phyloP scores from a whole-genome alignment of 2,888 invertebrate genomes.

The Apamea sordens region DNA sequence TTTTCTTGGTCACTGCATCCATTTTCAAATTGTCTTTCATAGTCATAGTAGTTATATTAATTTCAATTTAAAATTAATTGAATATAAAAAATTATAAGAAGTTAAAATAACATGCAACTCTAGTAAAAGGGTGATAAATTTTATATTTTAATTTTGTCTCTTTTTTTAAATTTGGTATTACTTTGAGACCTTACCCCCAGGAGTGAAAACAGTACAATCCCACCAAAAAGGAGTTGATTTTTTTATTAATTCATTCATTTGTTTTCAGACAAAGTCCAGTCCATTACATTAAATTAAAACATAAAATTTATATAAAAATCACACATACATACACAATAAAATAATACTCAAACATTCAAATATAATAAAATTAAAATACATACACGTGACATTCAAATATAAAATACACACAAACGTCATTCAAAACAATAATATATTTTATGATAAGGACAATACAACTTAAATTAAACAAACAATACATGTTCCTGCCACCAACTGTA shows the following conservation, averaged over 20 bases:
- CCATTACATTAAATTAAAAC: no score
- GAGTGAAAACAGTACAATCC: background rate
- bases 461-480: conserved; percentile 6
- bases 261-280: no score
- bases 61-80: background rate
- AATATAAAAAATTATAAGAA: background rate
- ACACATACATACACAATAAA: no score
- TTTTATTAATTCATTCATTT: background rate
- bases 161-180: no score
- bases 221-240: background rate
- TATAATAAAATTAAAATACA: no score
- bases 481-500: conserved; percentile 69
- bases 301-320: no score
- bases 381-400: background rate
- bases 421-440: background rate
- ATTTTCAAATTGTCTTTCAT: background rate
- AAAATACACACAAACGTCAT: background rate
- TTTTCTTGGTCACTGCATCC: background rate
- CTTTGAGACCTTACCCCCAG: background rate
- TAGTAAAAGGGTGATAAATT: no score
- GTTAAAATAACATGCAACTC: background rate
- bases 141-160: background rate
- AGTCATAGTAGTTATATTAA: background rate
- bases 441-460: background rate
- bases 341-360: no score